Evolutionary conservation across 2,797 vertebrate genomes (phyloP).

Genomic region (Pseudomugil gertrudae): DNA sequence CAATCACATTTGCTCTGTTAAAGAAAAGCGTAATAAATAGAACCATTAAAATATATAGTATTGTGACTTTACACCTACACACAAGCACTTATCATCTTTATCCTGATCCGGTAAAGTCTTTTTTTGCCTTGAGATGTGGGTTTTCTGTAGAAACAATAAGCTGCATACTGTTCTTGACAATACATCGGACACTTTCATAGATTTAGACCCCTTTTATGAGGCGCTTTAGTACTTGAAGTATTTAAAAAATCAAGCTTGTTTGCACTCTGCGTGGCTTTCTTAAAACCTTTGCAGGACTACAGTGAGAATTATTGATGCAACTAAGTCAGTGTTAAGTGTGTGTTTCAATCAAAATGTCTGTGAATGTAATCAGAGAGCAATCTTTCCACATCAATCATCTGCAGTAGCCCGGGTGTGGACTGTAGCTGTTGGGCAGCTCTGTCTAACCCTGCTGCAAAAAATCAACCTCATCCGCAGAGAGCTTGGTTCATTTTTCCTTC

Average conservation of each 20-base stretch:
- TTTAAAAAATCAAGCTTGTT: not conserved
- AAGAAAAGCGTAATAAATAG: not conserved
- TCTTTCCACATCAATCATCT: constrained; percentile 16
- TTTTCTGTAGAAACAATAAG: not conserved
- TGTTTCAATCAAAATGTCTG: constrained; percentile 8
- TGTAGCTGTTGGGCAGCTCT: constrained; percentile 8
- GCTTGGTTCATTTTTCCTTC: constrained; percentile 43
- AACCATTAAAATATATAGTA: not conserved
- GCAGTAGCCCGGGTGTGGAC: not conserved
- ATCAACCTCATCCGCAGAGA: constrained; percentile 34
- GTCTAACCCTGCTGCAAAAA: constrained; percentile 37
- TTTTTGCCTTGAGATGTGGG: not conserved
- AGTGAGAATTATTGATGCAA: not conserved
- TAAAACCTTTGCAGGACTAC: not conserved
- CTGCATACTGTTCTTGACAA: constrained; percentile 8
- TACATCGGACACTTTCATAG: constrained; percentile 9
- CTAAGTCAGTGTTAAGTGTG: not conserved
- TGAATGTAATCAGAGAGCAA: constrained; percentile 1
- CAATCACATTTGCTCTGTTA: not conserved
- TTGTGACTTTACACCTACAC: too few species aligned
- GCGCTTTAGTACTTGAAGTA: not conserved
- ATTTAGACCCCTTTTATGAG: constrained; percentile 10
- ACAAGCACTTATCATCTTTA: too few species aligned
- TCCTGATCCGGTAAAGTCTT: not conserved
- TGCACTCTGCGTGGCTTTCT: not conserved